Evolutionary conservation across 2,888 invertebrate species (phyloP), one percentile per base, ranked within the genome.

Genomic region (Drosophila paucipuncta): DNA sequence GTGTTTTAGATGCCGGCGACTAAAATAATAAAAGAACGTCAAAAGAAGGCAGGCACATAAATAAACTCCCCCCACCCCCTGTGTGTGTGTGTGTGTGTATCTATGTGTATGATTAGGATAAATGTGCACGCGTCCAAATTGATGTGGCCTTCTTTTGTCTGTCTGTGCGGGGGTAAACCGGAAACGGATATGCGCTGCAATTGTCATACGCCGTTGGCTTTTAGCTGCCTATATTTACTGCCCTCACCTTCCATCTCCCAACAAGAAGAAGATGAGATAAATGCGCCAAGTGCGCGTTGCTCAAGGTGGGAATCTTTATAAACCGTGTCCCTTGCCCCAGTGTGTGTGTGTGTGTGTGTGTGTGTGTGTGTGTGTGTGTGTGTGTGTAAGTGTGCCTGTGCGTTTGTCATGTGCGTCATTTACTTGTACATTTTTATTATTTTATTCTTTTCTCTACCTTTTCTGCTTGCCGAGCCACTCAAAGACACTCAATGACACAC

Each of bases 171-270:
- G 59, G 59, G 39, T 28, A 60, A 75, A 69, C 87, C 85, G 82
- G 85, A 86, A 89, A 80, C 87, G 85, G 85, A 86, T 89, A 89
- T 84, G 85, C 87, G 85, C 89, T 86, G 85, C 89, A 89, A 89
- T 86, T 89, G 85, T 86, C 85, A 87, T 86, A 63, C 85, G 73
- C 68, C 80, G 73, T 61, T 78, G 68, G 71, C 76, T 73, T 76
- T 72, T 64, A 63, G 68, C 64, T 61, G 55, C 70, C 47, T 37
- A 6, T 37, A 53, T 37, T 49, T 47, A 16, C 54, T 35, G 64
- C 47, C 52, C 73, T 66, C 55, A 35, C 28, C 37, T 7, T 9
- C 18, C 31, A 13, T 6, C 30, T 13, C 7, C 2, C 22, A 25
- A 18, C 50, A 31, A 28, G 31, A 18, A n/a, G 41, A 28, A 41